Evolutionary conservation across 1,140 invertebrate species (phyloP).

Genomic region (Philopotamus ludificatus): DNA sequence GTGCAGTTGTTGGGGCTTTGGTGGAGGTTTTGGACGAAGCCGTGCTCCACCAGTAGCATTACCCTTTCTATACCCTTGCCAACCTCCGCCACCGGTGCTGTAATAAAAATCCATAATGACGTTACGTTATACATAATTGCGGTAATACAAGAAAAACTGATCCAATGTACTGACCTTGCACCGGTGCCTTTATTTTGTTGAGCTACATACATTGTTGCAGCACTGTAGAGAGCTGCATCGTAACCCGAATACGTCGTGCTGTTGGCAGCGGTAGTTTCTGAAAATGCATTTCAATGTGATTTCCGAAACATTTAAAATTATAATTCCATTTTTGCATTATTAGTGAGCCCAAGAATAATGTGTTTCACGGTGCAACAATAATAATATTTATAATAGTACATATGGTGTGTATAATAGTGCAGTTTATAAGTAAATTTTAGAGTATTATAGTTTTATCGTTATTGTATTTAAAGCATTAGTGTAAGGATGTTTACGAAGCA

Average conservation of each 20-base stretch:
- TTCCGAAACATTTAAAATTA: no score
- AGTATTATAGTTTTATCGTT: no score
- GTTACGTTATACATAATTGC: no score
- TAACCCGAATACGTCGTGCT: slow-evolving; percentile 76
- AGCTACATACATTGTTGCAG: slow-evolving; percentile 88
- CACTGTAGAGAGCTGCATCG: slow-evolving; percentile 90
- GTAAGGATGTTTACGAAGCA: no score
- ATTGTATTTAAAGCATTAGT: no score
- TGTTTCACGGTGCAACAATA: no score
- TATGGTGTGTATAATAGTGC: no score
- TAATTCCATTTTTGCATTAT: no score
- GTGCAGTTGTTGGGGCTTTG: slow-evolving; percentile 87
- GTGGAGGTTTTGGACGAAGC: slow-evolving; percentile 74
- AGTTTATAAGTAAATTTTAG: no score
- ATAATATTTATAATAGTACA: no score
- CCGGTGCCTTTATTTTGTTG: slow-evolving; percentile 69
- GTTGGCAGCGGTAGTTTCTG: slow-evolving; percentile 61
- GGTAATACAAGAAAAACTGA: slow-evolving; percentile 16
- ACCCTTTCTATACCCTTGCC: slow-evolving; percentile 73
- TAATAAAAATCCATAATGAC: slow-evolving; percentile 2
- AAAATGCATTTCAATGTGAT: slow-evolving; percentile 24
- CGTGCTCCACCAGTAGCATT: slow-evolving; percentile 62
- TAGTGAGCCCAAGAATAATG: no score
- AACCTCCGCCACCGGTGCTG: slow-evolving; percentile 53
- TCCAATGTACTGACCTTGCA: slow-evolving; percentile 45